Evolutionary conservation across 2,797 vertebrate species (phyloP).

Genomic region (Microcaecilia unicolor): DNA sequence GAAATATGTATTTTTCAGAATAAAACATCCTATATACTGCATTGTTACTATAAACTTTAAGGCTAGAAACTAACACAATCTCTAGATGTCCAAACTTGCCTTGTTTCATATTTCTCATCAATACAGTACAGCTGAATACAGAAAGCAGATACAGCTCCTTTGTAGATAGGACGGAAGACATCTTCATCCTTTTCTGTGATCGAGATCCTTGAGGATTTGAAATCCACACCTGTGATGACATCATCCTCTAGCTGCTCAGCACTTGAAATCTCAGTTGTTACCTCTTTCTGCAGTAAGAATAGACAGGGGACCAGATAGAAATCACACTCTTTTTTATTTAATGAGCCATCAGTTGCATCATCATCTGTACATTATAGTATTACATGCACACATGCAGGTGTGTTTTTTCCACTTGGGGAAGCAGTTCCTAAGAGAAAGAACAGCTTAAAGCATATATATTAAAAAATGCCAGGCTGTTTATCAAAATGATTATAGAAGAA

Average conservation of each 20-base stretch:
- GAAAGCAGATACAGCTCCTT: slow-evolving; percentile 50
- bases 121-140: slow-evolving; percentile 71
- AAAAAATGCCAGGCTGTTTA: not conserved
- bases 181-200: not conserved
- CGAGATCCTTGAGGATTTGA: not conserved
- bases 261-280: fast-evolving
- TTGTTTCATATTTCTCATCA: slow-evolving; percentile 65
- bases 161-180: slow-evolving; percentile 28
- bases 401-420: not conserved
- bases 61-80: no score
- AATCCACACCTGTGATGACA: not conserved
- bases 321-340: not conserved
- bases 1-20: no score
- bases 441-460: slow-evolving; percentile 5
- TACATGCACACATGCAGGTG: not conserved
- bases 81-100: slow-evolving; percentile 50
- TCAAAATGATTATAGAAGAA: not conserved
- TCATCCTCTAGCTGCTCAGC: fast-evolving
- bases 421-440: not conserved
- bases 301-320: not conserved
- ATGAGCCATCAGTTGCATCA: not conserved
- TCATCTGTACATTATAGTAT: not conserved
- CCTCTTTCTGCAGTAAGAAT: slow-evolving; percentile 9
- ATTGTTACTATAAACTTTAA: no score
- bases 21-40: no score